Base-by-base conservation (phyloP, 2,797 vertebrate genomes). In the Manis javanica region DNA sequence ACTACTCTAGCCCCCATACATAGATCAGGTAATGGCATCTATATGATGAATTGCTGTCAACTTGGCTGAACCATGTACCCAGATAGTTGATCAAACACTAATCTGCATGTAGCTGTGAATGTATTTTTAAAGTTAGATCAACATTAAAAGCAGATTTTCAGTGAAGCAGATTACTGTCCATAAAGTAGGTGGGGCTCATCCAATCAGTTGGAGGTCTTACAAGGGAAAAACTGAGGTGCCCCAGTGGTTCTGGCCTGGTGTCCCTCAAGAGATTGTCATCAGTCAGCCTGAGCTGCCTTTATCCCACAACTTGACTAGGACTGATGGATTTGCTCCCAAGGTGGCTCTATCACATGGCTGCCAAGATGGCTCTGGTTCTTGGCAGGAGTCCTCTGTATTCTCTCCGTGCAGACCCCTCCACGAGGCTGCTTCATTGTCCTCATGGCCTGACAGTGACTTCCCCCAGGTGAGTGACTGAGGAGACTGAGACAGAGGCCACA, bases 131-230 rank as follows among this genome's bases (percentile, higher is more conserved):
- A 49, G 42, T 15, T 31, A 72, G 21, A 78, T 92, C 24, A 57
- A 68, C 63, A 86, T 94, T 91, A 88, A 85, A 75, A 69, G 29
- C 82, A 82, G 68, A n/a, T 78, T 72, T 85, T 69, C 24, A 75
- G 13, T 90, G 71, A 94, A 94, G 29, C 46, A 74, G 46, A 74
- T 74, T 31, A 24, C 24, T 4, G 37, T 49, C 19, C 29, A 69
- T 42, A 23, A 71, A 26, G 12, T 81, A 55, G n/a, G 21, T 75
- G 18, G 37, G 46, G 5, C 66, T 89, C 29, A 37, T 64, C 6
- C 64, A 42, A 14, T 61, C 42, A 83, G 23, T 12, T 39, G n/a
- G 66, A 55, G 16, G 14, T 39, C 18, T 94, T 75, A n/a, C 21
- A 37, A 63, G 15, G 29, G 81, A 31, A 34, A 82, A 24, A 66